Percentiles rank a stretch among this genome's conserved stretches.
phyloP scores from a whole-genome alignment of 2,797 vertebrate species.

The Pipistrellus kuhlii region DNA sequence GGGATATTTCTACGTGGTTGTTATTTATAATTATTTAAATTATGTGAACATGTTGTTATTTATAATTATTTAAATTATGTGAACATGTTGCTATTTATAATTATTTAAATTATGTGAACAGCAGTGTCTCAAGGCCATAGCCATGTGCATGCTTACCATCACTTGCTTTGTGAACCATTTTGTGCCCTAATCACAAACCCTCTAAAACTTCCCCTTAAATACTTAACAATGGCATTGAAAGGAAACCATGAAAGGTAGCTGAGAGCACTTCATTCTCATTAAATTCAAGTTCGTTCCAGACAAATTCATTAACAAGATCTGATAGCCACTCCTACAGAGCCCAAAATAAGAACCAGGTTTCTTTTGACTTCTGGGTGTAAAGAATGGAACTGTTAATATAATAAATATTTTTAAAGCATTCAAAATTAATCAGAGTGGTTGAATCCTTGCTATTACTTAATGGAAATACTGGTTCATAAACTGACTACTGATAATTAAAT shows the following conservation, averaged over 20 bases:
- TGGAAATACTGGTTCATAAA: not conserved
- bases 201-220: not conserved
- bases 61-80: not conserved
- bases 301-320: not conserved
- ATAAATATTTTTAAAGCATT: not conserved
- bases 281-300: not conserved
- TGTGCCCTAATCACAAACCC: not conserved
- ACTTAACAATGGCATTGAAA: not conserved
- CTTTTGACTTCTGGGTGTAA: not conserved
- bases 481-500: not conserved
- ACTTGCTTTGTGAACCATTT: not conserved
- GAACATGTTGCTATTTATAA: not conserved
- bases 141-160: not conserved
- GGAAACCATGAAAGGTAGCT: not conserved
- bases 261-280: not conserved
- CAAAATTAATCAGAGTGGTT: constrained; percentile 9
- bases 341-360: not conserved
- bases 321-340: not conserved
- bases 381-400: not conserved
- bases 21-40: not conserved
- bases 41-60: not conserved
- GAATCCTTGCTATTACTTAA: not conserved
- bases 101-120: not conserved
- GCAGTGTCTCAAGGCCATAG: not conserved
- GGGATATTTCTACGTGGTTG: not conserved